Percentiles rank a stretch among this genome's conserved stretches.
phyloP scores from a whole-genome alignment of 37 sponge, comb jelly and placozoan genomes.

The Hormiphora californensis region DNA sequence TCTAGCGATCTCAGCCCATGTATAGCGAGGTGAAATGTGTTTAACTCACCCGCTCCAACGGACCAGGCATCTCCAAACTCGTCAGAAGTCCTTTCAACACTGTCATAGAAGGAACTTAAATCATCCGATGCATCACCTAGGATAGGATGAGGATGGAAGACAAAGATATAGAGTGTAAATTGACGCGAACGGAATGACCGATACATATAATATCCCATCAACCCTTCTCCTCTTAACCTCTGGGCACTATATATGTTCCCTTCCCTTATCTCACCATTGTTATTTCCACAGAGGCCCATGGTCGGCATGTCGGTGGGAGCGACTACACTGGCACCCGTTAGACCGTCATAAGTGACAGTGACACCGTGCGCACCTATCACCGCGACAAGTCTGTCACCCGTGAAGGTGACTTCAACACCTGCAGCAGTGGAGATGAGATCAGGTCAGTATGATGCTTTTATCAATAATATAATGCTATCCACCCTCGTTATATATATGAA shows the following conservation, averaged over 20 bases:
- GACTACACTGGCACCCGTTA: not conserved
- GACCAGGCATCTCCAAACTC: conserved; percentile 49
- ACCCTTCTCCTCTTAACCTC: not conserved
- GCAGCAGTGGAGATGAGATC: not conserved
- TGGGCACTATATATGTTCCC: not conserved
- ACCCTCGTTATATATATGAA: too few relatives aligned
- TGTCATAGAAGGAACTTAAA: conserved; percentile 1
- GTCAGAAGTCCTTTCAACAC: not conserved
- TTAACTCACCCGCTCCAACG: not conserved
- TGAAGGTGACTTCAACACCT: not conserved
- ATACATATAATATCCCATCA: not conserved
- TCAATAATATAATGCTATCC: too few relatives aligned
- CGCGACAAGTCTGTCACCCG: not conserved
- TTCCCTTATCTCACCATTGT: not conserved
- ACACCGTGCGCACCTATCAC: not conserved
- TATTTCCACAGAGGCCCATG: conserved; percentile 23
- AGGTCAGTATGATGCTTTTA: not conserved
- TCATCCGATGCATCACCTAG: conserved; percentile 18
- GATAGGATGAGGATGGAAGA: too few relatives aligned
- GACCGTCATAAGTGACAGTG: conserved; percentile 12
- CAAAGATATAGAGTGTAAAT: not conserved
- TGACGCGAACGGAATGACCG: not conserved
- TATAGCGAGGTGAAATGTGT: too few relatives aligned
- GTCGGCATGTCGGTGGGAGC: not conserved
- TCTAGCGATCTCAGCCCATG: too few relatives aligned